Percentiles rank a stretch among this genome's conserved stretches.
Conservation (phyloP, 2,113 vertebrate species). For the Stigmatopora argus region DNA sequence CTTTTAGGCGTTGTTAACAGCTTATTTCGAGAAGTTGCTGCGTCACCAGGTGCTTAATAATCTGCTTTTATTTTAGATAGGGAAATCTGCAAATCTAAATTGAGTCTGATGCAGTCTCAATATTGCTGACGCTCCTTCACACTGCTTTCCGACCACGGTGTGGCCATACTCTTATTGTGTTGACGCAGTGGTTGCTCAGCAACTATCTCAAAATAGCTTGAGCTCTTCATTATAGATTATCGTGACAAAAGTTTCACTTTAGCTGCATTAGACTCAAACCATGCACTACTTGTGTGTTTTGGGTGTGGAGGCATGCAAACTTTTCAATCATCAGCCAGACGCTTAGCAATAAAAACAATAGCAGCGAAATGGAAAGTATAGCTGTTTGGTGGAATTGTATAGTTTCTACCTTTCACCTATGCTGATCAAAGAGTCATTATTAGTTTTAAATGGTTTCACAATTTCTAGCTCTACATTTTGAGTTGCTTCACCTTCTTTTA, state of each 20-base stretch:
- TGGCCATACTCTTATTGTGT: constrained; percentile 36
- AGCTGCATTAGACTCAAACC: not conserved
- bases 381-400: too few species aligned
- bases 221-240: constrained; percentile 5
- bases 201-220: constrained; percentile 47
- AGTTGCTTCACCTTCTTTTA: too few species aligned
- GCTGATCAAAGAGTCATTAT: too few species aligned
- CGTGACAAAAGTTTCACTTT: constrained; percentile 43
- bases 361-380: too few species aligned
- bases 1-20: not conserved
- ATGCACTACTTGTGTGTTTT: too few species aligned
- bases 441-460: too few species aligned
- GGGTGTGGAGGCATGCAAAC: too few species aligned
- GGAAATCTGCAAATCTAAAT: constrained; percentile 1
- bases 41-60: not conserved
- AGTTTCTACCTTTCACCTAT: too few species aligned
- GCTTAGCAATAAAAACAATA: too few species aligned
- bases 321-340: too few species aligned
- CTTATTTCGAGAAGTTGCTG: not conserved
- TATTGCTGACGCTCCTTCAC: constrained; percentile 19
- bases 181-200: constrained; percentile 57
- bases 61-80: not conserved
- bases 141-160: constrained; percentile 4
- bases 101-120: not conserved
- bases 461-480: too few species aligned